phyloP scores from a whole-genome alignment of 2,797 vertebrate species.

The Oreortyx pictus region DNA sequence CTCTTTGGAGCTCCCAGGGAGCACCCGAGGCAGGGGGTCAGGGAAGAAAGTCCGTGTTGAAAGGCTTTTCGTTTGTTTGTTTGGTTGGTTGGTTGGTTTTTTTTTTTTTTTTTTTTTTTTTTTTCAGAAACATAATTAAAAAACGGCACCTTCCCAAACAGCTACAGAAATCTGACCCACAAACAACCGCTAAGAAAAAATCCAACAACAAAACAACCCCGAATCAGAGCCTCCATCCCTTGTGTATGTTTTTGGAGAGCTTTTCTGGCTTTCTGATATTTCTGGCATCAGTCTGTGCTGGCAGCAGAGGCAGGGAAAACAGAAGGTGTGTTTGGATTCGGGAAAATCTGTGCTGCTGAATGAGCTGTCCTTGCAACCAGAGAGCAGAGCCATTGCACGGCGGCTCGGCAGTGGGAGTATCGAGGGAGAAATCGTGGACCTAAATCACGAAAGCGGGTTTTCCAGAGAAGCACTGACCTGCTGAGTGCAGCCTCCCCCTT shows the following conservation, averaged over 20 bases:
- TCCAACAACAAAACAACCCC: not conserved
- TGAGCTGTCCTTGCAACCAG: not conserved
- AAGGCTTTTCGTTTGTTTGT: not conserved
- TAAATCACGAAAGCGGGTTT: constrained; percentile 3
- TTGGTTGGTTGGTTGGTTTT: too few relatives aligned
- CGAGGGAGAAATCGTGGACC: not conserved
- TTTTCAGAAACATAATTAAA: not conserved
- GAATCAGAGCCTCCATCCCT: not conserved
- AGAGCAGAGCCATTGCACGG: not conserved
- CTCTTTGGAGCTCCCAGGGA: not conserved
- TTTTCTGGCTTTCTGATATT: not conserved
- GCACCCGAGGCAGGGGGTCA: not conserved
- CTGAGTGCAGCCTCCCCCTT: not conserved
- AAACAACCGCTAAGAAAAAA: not conserved
- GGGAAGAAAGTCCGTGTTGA: not conserved
- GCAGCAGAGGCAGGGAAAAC: not conserved
- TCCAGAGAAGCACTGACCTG: not conserved
- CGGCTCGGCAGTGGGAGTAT: not conserved
- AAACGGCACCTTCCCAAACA: not conserved
- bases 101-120: too few relatives aligned
- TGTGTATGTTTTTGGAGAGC: too few relatives aligned
- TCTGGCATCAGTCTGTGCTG: not conserved
- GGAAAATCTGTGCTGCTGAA: not conserved
- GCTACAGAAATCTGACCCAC: rapidly evolving
- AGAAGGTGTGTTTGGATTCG: not conserved